Percentiles rank a stretch among this genome's conserved stretches.
These are phyloP conservation scores for Lepilemur ruficaudatus DNA, from an alignment of 2,797 vertebrate species.

Conservation along the genomic window DNA sequence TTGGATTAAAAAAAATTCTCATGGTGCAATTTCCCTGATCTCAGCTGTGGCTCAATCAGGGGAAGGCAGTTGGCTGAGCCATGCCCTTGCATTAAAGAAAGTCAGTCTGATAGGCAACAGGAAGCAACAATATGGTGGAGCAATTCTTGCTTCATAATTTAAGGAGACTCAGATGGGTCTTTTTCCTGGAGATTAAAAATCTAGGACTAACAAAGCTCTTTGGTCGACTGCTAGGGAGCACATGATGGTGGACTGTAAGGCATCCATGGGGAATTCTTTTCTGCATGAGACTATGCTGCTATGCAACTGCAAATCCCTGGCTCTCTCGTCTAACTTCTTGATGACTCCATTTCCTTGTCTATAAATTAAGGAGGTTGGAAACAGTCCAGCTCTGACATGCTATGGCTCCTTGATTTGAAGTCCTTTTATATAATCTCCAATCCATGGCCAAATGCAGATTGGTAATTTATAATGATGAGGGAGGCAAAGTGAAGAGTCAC, in stretches of 20 bases:
- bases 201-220: neutral
- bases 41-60: conserved; percentile 55
- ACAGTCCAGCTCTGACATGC: neutral
- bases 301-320: neutral
- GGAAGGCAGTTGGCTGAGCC: conserved; percentile 47
- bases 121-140: conserved; percentile 63
- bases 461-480: neutral
- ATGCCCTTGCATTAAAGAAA: conserved; percentile 44
- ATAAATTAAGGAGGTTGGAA: neutral
- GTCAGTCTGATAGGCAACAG: conserved; percentile 57
- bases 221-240: neutral
- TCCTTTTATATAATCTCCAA: neutral
- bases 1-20: conserved; percentile 47
- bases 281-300: neutral
- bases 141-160: conserved; percentile 65
- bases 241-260: neutral
- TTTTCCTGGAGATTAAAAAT: conserved; percentile 54
- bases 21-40: conserved; percentile 70
- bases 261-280: neutral
- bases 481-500: neutral
- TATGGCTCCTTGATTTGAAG: neutral
- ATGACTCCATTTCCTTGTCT: neutral
- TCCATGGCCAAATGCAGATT: neutral
- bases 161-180: conserved; percentile 12
- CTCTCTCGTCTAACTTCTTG: neutral